A percentile compares a stretch with the other conserved stretches of the same genome.
Conservation (phyloP, 92 coral and sea anemone species). For the Pocillopora grandis region DNA sequence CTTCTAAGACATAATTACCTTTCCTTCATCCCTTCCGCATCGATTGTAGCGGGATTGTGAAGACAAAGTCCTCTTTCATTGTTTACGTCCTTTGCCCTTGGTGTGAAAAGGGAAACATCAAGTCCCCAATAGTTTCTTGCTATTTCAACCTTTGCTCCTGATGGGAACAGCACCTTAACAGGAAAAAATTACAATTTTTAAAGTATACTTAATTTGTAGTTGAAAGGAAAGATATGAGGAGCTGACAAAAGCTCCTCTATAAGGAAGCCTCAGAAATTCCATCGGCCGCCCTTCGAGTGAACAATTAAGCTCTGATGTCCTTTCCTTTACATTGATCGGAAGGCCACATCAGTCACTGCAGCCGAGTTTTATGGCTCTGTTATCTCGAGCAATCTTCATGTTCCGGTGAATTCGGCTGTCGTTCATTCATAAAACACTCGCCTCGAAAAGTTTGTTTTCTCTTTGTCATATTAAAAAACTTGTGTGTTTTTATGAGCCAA, state of each 20-base stretch:
- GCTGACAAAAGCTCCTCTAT: not conserved
- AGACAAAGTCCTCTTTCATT: not conserved
- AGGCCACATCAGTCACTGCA: no score
- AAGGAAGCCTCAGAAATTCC: no score
- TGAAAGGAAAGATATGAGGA: not conserved
- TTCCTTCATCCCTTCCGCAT: not conserved
- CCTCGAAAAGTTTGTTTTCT: no score
- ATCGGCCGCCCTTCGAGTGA: no score
- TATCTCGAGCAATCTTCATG: no score
- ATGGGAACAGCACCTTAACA: slow-evolving; percentile 8
- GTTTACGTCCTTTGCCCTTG: not conserved
- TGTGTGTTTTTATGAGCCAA: no score
- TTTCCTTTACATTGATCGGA: no score
- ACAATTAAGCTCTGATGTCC: no score
- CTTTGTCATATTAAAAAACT: no score
- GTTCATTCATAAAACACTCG: no score
- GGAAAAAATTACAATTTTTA: not conserved
- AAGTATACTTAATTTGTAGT: not conserved
- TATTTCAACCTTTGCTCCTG: slow-evolving; percentile 3
- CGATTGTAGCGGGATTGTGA: not conserved
- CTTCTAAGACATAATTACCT: not conserved
- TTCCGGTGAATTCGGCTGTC: no score
- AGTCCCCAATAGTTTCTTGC: not conserved
- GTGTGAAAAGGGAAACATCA: not conserved
- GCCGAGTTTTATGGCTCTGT: no score